Base-by-base conservation (phyloP, 2,888 invertebrate genomes). In the Microdon myrmicae region DNA sequence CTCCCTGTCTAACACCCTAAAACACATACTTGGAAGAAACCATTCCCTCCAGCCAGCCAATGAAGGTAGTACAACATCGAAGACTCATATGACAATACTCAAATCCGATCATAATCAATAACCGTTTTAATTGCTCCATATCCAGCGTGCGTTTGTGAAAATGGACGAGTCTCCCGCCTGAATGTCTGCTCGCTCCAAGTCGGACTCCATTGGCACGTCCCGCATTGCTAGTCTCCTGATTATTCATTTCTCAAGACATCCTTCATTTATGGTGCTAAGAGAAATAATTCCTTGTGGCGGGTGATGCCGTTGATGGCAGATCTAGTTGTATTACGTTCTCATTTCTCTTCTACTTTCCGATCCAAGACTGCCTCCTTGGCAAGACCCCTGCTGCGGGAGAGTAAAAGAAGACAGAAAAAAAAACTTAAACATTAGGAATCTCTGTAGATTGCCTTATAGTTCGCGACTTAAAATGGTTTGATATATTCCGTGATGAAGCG, bases 391-490 rank as follows among this genome's bases (percentile, higher is more conserved):
- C n/a, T 25, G 23, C 26, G 37, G 44, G 43, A 43, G 32, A 44
- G 19, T 10, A 32, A 9, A 6, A 23, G 9, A 14, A 13, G 17
- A 35, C 17, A 29, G 7, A n/a, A 35, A 4, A 9, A 8, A 16
- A 28, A 44, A 38, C n/a, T n/a, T n/a, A 26, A 51, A 38, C 25
- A 31, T 25, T 22, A 72, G 72, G 69, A 66, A 72, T 68, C 70
- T 71, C 60, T 67, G 69, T 67, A 67, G 61, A 68, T 67, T 67
- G 68, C 54, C 67, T 67, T 68, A 67, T 67, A 58, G 45, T 56
- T 51, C 53, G 34, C 56, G 23, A 43, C 58, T 51, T 51, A 43
- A 64, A 64, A 64, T 56, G 64, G 56, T 43, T 64, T 64, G 56
- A 64, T 58, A 28, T 56, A 64, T 64, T 64, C 64, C 58, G 61